These are phyloP conservation scores for Phylloscopus trochiloides DNA, from an alignment of 2,113 vertebrate genomes.

Conservation along the genomic window DNA sequence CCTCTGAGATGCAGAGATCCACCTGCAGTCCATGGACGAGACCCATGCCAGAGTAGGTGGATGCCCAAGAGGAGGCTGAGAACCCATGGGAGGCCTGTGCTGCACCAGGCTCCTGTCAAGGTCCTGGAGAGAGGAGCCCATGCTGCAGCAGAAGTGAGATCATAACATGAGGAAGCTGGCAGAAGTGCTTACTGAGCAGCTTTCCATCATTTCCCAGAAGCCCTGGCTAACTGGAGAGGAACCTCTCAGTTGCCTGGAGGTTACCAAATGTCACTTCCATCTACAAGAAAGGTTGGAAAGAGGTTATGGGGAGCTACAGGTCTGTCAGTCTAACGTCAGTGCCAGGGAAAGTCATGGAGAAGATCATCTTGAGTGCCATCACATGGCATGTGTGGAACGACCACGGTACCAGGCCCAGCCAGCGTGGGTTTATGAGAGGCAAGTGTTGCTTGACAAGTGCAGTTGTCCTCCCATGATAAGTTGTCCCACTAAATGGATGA, in stretches of 20 bases:
- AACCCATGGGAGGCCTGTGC: background rate
- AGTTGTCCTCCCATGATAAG: background rate
- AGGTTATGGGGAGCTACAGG: accelerated
- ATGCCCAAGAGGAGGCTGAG: background rate
- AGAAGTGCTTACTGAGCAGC: background rate
- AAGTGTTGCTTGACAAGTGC: background rate
- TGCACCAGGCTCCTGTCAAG: background rate
- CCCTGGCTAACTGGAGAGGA: background rate
- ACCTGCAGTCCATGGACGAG: background rate
- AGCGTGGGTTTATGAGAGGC: background rate
- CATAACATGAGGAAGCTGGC: background rate
- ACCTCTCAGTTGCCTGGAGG: background rate
- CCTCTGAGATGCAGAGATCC: background rate
- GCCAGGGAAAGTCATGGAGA: background rate
- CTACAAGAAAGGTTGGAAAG: accelerated
- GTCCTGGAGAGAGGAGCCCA: background rate
- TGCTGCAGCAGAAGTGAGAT: background rate
- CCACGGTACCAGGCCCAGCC: background rate
- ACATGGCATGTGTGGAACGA: accelerated
- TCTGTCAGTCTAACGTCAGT: background rate
- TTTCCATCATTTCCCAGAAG: background rate
- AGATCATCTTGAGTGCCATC: background rate
- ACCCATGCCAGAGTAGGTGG: background rate
- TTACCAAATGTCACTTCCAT: background rate
- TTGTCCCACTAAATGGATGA: background rate